Evolutionary conservation across 2,888 invertebrate species (phyloP), one percentile per base, ranked within the genome.

Genomic region (Axea sp.): DNA sequence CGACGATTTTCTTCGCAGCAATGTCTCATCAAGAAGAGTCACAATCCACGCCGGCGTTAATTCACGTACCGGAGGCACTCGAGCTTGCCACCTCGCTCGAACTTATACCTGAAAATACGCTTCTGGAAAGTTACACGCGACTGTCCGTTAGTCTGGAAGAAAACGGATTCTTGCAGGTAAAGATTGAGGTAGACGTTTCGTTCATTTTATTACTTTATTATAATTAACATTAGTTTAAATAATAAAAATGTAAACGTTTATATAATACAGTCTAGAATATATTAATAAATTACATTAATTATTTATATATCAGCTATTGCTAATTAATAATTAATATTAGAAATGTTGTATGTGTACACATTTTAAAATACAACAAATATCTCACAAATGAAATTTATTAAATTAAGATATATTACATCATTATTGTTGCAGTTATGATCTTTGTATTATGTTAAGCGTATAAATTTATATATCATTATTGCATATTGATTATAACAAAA

Each of bases 81-180:
- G 89, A 90, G 24, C 90, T 89, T 78, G 89, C 89, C n/a, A 91
- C 92, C 62, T 92, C 93, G 1, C 90, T 95, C 75, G 95, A 95
- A 79, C 94, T 95, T 88, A 95, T 95, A 77, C 95, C 95, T 9
- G 95, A 95, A 88, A 95, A 95, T 86, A 94, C 94, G 72, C 90
- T 96, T 76, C 90, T 96, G 26, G 95, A 95, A 89, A 95, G 94
- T 76, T 95, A 95, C 88, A 95, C 95, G 3, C 90, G 96, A 24
- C 92, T 96, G 67, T 96, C 95, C 33, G 94, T 96, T 79, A 96
- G 96, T 73, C 90, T 96, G 62, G 96, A 96, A 88, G 96, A 93
- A 83, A 93, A 93, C 80, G 93, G 93, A 69, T 89, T 94, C 68
- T 93, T 93, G 88, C 92, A 93, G 89, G 92, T 91, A 86, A 69